Conservation (phyloP, 2,888 invertebrate species). For the Drosophila crucigera region DNA sequence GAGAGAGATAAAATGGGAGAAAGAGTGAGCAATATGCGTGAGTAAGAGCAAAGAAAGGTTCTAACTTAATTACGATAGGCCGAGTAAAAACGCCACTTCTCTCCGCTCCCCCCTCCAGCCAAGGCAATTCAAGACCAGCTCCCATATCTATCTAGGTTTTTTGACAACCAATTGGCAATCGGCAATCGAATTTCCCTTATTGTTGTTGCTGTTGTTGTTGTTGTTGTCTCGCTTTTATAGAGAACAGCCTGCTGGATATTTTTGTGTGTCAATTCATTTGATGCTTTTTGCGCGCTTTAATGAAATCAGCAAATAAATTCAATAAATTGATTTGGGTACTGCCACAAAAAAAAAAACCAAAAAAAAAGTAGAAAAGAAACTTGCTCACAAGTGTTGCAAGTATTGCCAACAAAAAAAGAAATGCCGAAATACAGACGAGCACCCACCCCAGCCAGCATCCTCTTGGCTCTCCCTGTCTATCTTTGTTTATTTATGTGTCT, state of each 20-base stretch:
- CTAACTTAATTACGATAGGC: conserved; percentile 74
- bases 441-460: not conserved
- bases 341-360: conserved; percentile 1
- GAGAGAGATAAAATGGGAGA: not conserved
- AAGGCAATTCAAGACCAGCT: not conserved
- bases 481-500: conserved; percentile 9
- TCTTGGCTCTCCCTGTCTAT: not conserved
- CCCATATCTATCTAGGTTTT: not conserved
- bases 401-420: conserved; percentile 19
- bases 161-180: conserved; percentile 66
- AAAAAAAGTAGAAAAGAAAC: not conserved
- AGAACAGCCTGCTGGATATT: not conserved
- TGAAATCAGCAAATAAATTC: conserved; percentile 76
- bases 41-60: conserved; percentile 56
- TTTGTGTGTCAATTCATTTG: conserved; percentile 51
- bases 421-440: not conserved
- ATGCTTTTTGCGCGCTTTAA: conserved; percentile 68
- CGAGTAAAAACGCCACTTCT: not conserved
- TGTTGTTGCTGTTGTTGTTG: not conserved
- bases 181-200: conserved; percentile 55
- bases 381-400: conserved; percentile 63
- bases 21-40: not conserved
- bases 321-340: conserved; percentile 72
- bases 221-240: not conserved
- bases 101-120: not conserved